Conservation (phyloP, 1,140 invertebrate species). For the Mizuhopecten yessoensis region DNA sequence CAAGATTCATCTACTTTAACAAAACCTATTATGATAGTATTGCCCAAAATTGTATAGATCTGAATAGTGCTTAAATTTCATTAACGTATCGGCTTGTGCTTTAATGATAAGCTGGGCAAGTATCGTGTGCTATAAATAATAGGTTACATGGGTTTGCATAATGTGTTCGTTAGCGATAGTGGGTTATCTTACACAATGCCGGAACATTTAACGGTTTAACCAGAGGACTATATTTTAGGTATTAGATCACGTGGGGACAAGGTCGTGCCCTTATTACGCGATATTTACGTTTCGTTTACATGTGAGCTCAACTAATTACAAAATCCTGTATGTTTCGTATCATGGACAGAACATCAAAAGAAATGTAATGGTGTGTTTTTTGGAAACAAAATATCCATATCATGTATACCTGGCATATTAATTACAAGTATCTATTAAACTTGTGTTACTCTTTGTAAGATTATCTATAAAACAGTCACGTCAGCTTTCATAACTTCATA, state of each 20-base stretch:
- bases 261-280: neutral
- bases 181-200: neutral
- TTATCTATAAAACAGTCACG: too few species aligned
- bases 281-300: too few species aligned
- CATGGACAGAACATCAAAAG: too few species aligned
- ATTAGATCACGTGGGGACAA: neutral
- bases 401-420: too few species aligned
- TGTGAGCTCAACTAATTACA: too few species aligned
- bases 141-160: slow-evolving; percentile 33
- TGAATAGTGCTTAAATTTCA: slow-evolving; percentile 10
- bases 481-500: too few species aligned
- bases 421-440: too few species aligned
- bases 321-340: too few species aligned
- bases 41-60: neutral
- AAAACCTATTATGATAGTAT: neutral
- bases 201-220: neutral
- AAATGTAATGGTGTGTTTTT: too few species aligned
- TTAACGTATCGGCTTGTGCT: neutral
- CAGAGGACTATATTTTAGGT: neutral
- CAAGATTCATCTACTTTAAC: neutral
- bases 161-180: neutral
- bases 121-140: neutral
- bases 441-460: too few species aligned
- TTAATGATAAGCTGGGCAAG: neutral
- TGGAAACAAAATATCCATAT: too few species aligned